A percentile compares a stretch with the other conserved stretches of the same genome.
These are phyloP conservation scores for Geopemphigus sp. DNA, from an alignment of 1,140 invertebrate genomes.

Conservation along the genomic window DNA sequence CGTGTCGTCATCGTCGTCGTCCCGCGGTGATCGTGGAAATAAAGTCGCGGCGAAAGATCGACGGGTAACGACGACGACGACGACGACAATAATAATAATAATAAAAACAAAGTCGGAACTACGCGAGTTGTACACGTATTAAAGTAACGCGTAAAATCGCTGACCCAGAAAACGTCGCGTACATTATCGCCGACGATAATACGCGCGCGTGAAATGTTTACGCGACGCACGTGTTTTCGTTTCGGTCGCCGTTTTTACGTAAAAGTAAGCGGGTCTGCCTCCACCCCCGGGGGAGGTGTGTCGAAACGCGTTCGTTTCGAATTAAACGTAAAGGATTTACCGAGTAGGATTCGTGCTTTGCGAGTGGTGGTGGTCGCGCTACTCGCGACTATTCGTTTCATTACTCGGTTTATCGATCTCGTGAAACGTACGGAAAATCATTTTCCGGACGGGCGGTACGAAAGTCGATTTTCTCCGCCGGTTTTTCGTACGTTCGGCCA, in stretches of 20 bases:
- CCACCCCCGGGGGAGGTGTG: too few species aligned
- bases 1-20: too few species aligned
- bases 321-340: slow-evolving; percentile 32
- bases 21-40: neutral
- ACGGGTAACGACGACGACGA: neutral
- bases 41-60: too few species aligned
- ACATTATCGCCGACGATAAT: neutral
- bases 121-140: neutral
- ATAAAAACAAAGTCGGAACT: neutral
- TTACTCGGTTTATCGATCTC: too few species aligned
- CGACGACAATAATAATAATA: neutral
- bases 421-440: neutral
- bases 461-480: neutral
- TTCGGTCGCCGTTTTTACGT: neutral
- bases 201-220: neutral
- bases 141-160: neutral
- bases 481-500: neutral
- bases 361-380: too few species aligned
- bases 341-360: neutral
- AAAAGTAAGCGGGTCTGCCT: slow-evolving; percentile 17
- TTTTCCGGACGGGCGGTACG: too few species aligned
- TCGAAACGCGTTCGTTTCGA: neutral
- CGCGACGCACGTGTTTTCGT: slow-evolving; percentile 23
- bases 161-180: neutral
- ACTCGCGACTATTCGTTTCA: too few species aligned